Base-by-base conservation (phyloP, 2,113 vertebrate genomes). In the Scopus umbretta region DNA sequence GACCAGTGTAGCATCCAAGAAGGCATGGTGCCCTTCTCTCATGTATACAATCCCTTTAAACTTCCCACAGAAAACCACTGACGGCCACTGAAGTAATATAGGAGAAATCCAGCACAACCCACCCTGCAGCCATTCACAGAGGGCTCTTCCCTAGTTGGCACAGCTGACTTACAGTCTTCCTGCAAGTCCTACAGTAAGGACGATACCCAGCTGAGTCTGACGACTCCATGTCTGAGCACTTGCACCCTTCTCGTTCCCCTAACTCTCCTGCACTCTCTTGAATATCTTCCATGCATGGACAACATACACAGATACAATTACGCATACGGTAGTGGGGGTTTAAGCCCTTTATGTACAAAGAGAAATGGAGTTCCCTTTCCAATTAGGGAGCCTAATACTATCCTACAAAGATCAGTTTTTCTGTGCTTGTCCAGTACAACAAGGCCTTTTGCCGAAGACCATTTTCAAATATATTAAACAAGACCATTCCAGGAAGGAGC, bases 141-240 rank as follows among this genome's bases (percentile, higher is more conserved):
- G 32, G 32, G 40, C 23, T 70, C 19, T 52, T 63, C 20, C 13
- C 36, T 18, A 56, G 26, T 1, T 47, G 73, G 22, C 0, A 1
- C 29, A 62, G 50, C 56, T 59, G 45, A 85, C n/a, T 65, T 59
- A 47, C 4, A 49, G 43, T 42, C 21, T 73, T 56, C 43, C 55
- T 74, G 5, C 20, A 52, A 91, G 34, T 58, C 61, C 25, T 16
- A 32, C 27, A 55, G 27, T 13, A 49, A 43, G 12, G 59, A 32
- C 0, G 1, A 34, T 7, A n/a, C 16, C 25, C 4, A 2, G 1
- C 11, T 14, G 30, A 63, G 25, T 36, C 47, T 59, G 20, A 82
- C 52, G 32, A 63, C 52, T 55, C 30, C n/a, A 16, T 1, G 0
- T 34, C 25, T 53, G 30, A 90, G 32, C 43, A 30, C 10, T 49